These are phyloP conservation scores for Ornithoptera priamus DNA, from an alignment of 2,888 invertebrate genomes.

Conservation along the genomic window DNA sequence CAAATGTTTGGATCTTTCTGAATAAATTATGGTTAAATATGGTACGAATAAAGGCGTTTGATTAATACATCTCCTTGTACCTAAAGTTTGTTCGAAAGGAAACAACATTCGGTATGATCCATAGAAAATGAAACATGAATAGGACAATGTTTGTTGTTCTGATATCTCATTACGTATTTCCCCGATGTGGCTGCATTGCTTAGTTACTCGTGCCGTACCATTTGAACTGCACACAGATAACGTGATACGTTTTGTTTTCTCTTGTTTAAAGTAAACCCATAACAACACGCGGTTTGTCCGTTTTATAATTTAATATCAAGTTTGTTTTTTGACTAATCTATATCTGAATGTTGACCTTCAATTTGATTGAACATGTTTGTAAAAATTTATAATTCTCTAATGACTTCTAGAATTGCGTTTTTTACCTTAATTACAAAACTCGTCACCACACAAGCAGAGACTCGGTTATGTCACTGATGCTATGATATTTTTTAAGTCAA, in stretches of 20 bases:
- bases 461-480: too few species aligned
- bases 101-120: slow-evolving; percentile 2
- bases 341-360: background rate
- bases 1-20: too few species aligned
- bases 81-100: background rate
- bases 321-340: background rate
- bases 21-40: too few species aligned
- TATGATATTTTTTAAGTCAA: too few species aligned
- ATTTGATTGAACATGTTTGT: background rate
- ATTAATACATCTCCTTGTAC: background rate
- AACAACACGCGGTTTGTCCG: background rate
- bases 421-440: too few species aligned
- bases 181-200: slow-evolving; percentile 11
- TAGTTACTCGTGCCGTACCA: slow-evolving; percentile 14
- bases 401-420: too few species aligned
- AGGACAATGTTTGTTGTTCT: slow-evolving; percentile 31
- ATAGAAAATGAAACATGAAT: slow-evolving; percentile 26
- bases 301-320: background rate
- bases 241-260: background rate
- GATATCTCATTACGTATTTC: slow-evolving; percentile 28
- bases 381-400: too few species aligned
- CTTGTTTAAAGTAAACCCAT: background rate
- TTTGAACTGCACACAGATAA: slow-evolving; percentile 4
- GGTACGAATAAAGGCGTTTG: background rate
- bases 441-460: too few species aligned